Base-by-base conservation (phyloP, 2,797 vertebrate species). In the Neostethus bicornis region DNA sequence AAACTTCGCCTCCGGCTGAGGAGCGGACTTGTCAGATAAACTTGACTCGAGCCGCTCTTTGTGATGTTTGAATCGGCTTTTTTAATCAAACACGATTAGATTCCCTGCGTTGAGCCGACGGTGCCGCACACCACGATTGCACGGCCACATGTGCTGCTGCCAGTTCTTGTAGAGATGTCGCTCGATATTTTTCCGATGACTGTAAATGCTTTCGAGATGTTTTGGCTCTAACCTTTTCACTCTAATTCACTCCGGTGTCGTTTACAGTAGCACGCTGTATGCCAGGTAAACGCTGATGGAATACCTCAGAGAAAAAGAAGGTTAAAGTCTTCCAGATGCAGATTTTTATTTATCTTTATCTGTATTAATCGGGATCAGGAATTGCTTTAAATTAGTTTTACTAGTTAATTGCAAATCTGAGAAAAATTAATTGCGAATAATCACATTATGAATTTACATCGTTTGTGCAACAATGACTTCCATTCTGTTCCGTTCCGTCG, bases 11-110 rank as follows among this genome's bases (percentile, higher is more conserved):
- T 46, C 51, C 3, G 61, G 76, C 64, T 57, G 46, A 9, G 31
- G 12, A 51, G 61, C 55, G 35, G 51, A 20, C 61, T 57, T 66
- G 63, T 65, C 71, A 78, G 54, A 68, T 50, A 41, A 43, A 65
- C 38, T 67, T 35, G 50, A 70, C 60, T 32, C 44, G 75, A 17
- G 19, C 31, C 4, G 31, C 12, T 12, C 32, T 10, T 14, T 32
- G 4, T 13, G 12, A 32, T 32, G 31, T 32, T 14, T 31, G 29
- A 29, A 13, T 31, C 13, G 4, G 29, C 12, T 12, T 31, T 31
- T 31, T 13, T 14, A 37, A 17, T 37, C 6, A 52, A 49, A 59
- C 49, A 35, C 20, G 59, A 57, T 58, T 23, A 64, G 26, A 62
- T 25, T 45, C 74, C 28, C 6, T 28, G 26, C 34, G 39, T 37